phyloP scores from a whole-genome alignment of 2,888 invertebrate species.

The Macrosoma leucophasiata region DNA sequence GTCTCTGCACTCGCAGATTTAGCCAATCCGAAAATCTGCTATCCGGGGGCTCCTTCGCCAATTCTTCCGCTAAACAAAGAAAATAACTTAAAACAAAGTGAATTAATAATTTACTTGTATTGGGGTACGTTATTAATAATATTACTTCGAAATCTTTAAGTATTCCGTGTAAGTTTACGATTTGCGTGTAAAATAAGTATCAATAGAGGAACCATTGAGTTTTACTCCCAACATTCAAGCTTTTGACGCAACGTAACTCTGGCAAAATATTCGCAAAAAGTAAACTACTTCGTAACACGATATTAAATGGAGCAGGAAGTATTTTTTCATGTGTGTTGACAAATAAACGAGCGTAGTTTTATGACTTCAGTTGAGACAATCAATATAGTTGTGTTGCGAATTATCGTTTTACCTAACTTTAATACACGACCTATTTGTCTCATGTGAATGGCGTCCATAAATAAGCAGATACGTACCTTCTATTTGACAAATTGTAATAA shows the following conservation, averaged over 20 bases:
- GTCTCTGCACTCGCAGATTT: slow-evolving; percentile 59
- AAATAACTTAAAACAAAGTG: background rate
- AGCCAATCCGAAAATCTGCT: slow-evolving; percentile 66
- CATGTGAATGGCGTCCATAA: too few relatives aligned
- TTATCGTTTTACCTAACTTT: slow-evolving; percentile 8
- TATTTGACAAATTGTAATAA: too few relatives aligned
- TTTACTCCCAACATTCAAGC: too few relatives aligned
- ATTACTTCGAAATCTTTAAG: too few relatives aligned
- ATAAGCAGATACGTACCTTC: too few relatives aligned
- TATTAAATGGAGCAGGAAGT: slow-evolving; percentile 43
- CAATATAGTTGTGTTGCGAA: slow-evolving; percentile 18
- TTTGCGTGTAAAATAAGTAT: slow-evolving; percentile 35
- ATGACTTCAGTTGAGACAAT: slow-evolving; percentile 34
- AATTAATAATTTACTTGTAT: background rate
- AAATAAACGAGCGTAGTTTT: slow-evolving; percentile 43
- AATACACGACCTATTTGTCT: too few relatives aligned
- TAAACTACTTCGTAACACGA: slow-evolving; percentile 53
- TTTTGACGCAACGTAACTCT: slow-evolving; percentile 4
- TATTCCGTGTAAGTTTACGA: slow-evolving; percentile 17
- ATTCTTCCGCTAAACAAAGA: slow-evolving; percentile 56
- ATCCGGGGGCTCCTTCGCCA: slow-evolving; percentile 61
- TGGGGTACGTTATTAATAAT: background rate
- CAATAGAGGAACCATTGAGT: slow-evolving; percentile 26
- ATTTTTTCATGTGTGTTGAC: slow-evolving; percentile 49
- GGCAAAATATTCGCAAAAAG: slow-evolving; percentile 33